These are phyloP conservation scores for Sebastes steindachneri DNA, from an alignment of 2,797 vertebrate genomes.

Conservation along the genomic window DNA sequence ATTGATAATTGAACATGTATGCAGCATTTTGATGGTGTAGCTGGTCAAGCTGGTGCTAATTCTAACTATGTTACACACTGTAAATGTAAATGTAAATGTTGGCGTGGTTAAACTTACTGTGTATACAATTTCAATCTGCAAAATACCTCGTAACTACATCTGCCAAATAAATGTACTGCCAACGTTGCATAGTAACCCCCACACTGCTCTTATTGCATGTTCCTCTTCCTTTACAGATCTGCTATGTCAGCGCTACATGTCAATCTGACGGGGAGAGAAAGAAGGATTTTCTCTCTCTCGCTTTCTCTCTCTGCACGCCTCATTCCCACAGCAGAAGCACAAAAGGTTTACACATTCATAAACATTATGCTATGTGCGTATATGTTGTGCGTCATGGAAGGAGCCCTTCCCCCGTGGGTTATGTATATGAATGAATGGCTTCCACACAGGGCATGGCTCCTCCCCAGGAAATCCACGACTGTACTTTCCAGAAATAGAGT, in stretches of 20 bases:
- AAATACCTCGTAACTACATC: background rate
- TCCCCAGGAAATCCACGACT: conserved; percentile 70
- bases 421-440: conserved; percentile 77
- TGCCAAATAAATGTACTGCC: background rate
- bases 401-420: conserved; percentile 41
- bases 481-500: conserved; percentile 76
- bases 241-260: conserved; percentile 46
- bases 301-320: background rate
- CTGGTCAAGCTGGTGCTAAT: background rate
- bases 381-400: conserved; percentile 75
- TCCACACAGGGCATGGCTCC: conserved; percentile 59
- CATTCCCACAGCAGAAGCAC: conserved; percentile 42
- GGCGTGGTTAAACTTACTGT: too few relatives aligned
- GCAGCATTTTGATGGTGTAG: background rate
- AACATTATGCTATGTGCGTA: conserved; percentile 67
- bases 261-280: conserved; percentile 33
- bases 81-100: background rate
- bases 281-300: background rate
- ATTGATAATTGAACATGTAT: background rate
- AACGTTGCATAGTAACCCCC: background rate
- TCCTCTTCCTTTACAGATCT: conserved; percentile 29
- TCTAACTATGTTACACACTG: background rate
- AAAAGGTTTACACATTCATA: conserved; percentile 71
- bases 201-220: conserved; percentile 5
- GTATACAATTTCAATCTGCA: background rate